phyloP scores from a whole-genome alignment of 2,888 invertebrate species.

The Spilosoma lubricipeda region DNA sequence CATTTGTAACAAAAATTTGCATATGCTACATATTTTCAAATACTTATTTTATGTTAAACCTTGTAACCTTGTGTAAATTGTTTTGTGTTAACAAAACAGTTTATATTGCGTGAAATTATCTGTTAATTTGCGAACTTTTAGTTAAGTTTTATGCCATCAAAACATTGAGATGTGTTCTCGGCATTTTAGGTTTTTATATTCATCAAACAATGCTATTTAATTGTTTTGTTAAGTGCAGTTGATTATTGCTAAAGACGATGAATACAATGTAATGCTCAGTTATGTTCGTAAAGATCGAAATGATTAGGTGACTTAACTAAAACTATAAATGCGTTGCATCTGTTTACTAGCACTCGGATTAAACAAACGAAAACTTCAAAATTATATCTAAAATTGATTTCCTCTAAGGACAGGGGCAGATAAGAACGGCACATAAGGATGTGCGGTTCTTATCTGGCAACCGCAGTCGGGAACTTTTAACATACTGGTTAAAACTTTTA shows the following conservation, averaged over 20 bases:
- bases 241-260: neutral
- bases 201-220: neutral
- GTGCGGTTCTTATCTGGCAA: no score
- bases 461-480: neutral
- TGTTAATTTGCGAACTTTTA: neutral
- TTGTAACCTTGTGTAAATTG: neutral
- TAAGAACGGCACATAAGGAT: no score
- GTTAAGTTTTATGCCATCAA: neutral
- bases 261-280: neutral
- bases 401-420: no score
- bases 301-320: neutral
- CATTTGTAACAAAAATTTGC: neutral
- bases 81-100: no score
- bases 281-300: neutral
- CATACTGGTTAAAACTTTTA: neutral
- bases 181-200: neutral
- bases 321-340: neutral
- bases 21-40: neutral
- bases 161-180: neutral
- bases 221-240: neutral
- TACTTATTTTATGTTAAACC: neutral
- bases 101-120: neutral
- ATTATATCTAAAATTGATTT: neutral
- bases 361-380: neutral
- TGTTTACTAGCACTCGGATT: neutral